phyloP scores from a whole-genome alignment of 2,113 vertebrate species.

The Pomatorhinus ruficollis region DNA sequence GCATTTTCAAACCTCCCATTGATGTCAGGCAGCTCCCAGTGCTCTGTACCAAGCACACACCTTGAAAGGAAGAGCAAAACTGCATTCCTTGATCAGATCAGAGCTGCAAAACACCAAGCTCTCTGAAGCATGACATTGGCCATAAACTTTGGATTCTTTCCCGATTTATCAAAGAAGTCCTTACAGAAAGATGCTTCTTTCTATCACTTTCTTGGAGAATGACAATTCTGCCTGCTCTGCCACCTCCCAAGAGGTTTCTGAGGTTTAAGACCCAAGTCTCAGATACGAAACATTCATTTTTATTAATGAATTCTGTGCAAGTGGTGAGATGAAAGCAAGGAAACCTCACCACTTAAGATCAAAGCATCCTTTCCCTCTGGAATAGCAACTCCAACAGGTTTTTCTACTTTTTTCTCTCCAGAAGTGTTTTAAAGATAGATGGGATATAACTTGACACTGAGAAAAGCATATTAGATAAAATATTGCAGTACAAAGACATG shows the following conservation, averaged over 20 bases:
- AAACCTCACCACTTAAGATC: conserved; percentile 3
- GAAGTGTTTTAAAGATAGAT: background rate
- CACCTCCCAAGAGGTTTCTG: background rate
- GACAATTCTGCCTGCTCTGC: background rate
- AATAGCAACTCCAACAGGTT: conserved; percentile 41
- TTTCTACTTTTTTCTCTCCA: background rate
- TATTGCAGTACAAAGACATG: background rate
- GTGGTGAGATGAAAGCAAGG: background rate
- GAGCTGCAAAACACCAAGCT: background rate
- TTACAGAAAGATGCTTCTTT: background rate
- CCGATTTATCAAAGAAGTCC: background rate
- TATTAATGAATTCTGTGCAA: background rate
- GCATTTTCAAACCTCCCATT: background rate
- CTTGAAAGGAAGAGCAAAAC: background rate
- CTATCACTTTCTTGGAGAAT: background rate
- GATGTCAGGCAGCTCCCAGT: background rate
- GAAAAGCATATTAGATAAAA: background rate
- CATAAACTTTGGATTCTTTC: background rate
- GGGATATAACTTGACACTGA: background rate
- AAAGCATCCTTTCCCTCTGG: background rate
- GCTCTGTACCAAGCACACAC: background rate
- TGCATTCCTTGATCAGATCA: background rate
- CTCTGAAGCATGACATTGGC: background rate
- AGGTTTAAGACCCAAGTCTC: background rate
- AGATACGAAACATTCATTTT: background rate